Evolutionary conservation across 2,113 vertebrate species (phyloP), one percentile per base, ranked within the genome.

Genomic region (Cacatua alba): DNA sequence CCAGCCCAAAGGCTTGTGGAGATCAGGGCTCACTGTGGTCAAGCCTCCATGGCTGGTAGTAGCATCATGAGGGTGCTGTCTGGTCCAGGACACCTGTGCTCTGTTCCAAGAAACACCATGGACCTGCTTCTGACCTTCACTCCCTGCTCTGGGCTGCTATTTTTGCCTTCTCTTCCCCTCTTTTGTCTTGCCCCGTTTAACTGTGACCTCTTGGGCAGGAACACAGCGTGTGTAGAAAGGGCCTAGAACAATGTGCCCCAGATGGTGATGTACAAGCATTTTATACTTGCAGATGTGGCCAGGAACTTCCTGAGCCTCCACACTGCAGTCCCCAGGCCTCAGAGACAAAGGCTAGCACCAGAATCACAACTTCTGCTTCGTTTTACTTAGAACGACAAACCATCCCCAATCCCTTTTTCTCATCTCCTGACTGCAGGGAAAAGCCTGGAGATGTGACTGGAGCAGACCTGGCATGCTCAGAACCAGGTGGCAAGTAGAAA

Each of bases 211-310:
- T 35, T 0, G 3, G 82, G 46, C 68, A 78, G 93, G 94, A 94
- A 53, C 90, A 46, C 9, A 35, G 55, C 39, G 53, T 13, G 64
- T 74, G 46, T 55, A 39, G 25, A 71, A 85, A 94, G 86, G 77
- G 63, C 75, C 86, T 35, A 20, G 96, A 94, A 95, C 94, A 96
- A 72, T 29, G 44, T 92, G 95, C 53, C 90, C 93, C 94, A 95
- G 87, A 65, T 91, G 94, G 63, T 60, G 10, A 31, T n/a, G 78
- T 68, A 19, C 52, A 13, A 55, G 65, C 29, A 13, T 81, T 93
- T 91, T 46, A 7, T 44, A 9, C 67, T 64, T 91, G 65, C 24
- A 81, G 7, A 64, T 33, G 64, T 75, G 80, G 17, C 57, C 35
- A 29, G 57, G 86, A 92, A 51, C 75, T 91, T 90, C 77, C 46